phyloP scores from a whole-genome alignment of 2,113 vertebrate genomes.

The Oreochromis tanganicae region DNA sequence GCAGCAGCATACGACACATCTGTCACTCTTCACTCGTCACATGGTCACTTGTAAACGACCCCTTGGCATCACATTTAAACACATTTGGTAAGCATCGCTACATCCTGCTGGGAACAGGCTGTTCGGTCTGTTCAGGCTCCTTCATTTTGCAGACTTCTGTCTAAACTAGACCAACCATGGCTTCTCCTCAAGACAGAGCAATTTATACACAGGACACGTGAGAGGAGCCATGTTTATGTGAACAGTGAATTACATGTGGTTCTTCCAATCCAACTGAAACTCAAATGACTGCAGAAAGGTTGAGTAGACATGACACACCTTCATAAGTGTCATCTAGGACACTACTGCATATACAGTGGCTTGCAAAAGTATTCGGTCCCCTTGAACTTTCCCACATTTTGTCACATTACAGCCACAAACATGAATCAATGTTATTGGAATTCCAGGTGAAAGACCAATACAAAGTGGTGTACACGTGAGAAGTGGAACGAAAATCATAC shows the following conservation, averaged over 20 bases:
- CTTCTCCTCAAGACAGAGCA: neutral
- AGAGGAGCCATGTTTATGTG: neutral
- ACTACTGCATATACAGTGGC: neutral
- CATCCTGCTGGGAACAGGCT: neutral
- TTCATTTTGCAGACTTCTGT: neutral
- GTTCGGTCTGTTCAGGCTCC: neutral
- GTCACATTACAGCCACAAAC: too few relatives aligned
- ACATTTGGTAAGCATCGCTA: neutral
- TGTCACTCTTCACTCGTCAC: neutral
- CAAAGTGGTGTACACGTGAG: too few relatives aligned
- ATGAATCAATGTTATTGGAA: too few relatives aligned
- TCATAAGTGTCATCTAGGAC: neutral
- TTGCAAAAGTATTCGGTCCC: too few relatives aligned
- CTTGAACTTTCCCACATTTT: too few relatives aligned
- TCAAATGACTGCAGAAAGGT: neutral
- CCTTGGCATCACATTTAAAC: neutral
- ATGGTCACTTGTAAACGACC: neutral
- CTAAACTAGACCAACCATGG: neutral
- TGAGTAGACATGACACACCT: neutral
- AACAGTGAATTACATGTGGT: neutral
- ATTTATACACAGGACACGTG: neutral
- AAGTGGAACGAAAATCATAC: too few relatives aligned
- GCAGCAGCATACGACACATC: neutral
- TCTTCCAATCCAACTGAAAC: neutral
- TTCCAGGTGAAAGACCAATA: too few relatives aligned